Percentiles rank a stretch among this genome's conserved stretches.
Conservation (phyloP, 2,888 invertebrate species). For the Synanthedon formicaeformis region DNA sequence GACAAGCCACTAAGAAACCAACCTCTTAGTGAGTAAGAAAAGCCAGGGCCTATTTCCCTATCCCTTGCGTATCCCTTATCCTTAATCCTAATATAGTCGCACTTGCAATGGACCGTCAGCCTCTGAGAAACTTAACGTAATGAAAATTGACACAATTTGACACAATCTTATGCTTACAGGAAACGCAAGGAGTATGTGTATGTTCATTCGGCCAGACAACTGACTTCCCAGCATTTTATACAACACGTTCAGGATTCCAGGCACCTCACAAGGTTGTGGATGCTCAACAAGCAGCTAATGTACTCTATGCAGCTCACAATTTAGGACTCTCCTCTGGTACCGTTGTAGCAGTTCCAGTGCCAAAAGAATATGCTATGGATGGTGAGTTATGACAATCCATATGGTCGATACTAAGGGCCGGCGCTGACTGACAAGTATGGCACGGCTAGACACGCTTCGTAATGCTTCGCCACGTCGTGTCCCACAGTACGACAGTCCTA, state of each 20-base stretch:
- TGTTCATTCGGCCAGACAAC: constrained; percentile 76
- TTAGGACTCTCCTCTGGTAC: constrained; percentile 77
- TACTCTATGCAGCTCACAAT: constrained; percentile 70
- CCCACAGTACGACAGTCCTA: no score
- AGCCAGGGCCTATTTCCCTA: no score
- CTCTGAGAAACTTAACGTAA: no score
- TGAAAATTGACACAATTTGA: no score
- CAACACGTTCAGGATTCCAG: constrained; percentile 76
- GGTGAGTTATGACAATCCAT: constrained; percentile 24
- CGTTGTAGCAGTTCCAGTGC: constrained; percentile 92
- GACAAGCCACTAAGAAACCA: no score
- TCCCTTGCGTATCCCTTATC: no score
- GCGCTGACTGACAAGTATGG: not conserved
- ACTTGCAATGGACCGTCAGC: no score
- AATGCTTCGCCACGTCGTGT: no score
- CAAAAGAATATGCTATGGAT: constrained; percentile 75
- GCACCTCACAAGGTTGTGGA: constrained; percentile 78
- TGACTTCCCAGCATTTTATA: constrained; percentile 96
- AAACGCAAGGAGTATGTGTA: constrained; percentile 95
- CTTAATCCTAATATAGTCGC: no score
- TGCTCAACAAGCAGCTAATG: constrained; percentile 77
- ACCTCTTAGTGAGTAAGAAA: no score
- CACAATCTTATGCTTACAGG: constrained; percentile 60
- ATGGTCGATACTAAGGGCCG: not conserved
- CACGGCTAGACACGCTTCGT: no score